A percentile compares a stretch with the other conserved stretches of the same genome.
phyloP scores from a whole-genome alignment of 64 coral and sea anemone species.

The Porites lutea region DNA sequence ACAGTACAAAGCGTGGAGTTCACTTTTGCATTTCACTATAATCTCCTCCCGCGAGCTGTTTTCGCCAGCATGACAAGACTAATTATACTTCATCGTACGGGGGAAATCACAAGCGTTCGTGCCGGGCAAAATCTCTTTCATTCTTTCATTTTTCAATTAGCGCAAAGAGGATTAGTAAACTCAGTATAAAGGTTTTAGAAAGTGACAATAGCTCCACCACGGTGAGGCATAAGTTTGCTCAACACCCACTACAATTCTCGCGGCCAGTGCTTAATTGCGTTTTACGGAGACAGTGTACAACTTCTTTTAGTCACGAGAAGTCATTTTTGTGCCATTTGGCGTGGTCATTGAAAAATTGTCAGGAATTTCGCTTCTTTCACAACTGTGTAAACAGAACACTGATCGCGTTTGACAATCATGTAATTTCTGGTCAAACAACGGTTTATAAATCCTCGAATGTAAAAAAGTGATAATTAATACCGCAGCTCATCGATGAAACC shows the following conservation, averaged over 20 bases:
- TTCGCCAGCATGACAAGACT: not conserved
- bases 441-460: not conserved
- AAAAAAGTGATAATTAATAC: too few relatives aligned
- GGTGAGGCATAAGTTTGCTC: not conserved
- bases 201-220: constrained; percentile 5
- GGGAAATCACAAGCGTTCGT: not conserved
- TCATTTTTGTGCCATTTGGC: not conserved
- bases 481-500: not conserved
- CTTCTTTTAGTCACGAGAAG: not conserved
- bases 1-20: too few relatives aligned
- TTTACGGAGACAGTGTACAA: not conserved
- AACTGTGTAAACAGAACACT: not conserved
- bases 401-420: constrained; percentile 26
- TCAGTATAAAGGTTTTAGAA: constrained; percentile 5
- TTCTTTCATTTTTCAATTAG: not conserved
- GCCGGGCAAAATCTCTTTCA: constrained; percentile 11
- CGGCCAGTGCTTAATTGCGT: not conserved
- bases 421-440: not conserved
- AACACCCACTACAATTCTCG: not conserved
- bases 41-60: not conserved
- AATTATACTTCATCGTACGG: not conserved
- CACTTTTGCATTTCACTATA: too few relatives aligned
- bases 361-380: not conserved
- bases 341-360: not conserved
- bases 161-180: constrained; percentile 45